These are phyloP conservation scores for Bufotes viridis DNA, from an alignment of 2,797 vertebrate species.

Conservation along the genomic window DNA sequence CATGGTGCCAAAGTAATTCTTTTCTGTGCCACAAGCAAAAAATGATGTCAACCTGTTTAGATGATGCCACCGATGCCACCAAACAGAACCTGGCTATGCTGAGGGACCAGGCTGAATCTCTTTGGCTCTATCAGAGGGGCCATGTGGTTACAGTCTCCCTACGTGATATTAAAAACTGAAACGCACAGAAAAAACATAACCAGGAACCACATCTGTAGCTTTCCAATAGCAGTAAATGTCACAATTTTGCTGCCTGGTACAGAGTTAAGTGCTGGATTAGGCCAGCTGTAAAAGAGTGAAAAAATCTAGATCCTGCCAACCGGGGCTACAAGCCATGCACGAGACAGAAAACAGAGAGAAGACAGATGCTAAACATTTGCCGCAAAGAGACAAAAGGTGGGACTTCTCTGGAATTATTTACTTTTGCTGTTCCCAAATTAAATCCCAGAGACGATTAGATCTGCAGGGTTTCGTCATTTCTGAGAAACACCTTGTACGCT, in stretches of 20 bases:
- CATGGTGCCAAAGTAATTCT: neutral
- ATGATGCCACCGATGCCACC: neutral
- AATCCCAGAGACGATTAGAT: neutral
- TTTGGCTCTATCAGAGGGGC: neutral
- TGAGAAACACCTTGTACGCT: neutral
- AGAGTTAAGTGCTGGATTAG: neutral
- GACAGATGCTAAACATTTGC: conserved; percentile 25
- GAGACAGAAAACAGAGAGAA: conserved; percentile 5
- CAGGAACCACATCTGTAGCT: neutral
- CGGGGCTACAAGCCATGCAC: conserved; percentile 5
- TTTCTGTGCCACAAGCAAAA: neutral
- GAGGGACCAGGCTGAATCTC: neutral
- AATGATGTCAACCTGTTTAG: neutral
- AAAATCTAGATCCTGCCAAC: conserved; percentile 26
- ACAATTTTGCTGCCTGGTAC: neutral
- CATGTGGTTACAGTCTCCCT: neutral
- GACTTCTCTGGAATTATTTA: conserved; percentile 15
- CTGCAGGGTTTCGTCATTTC: neutral
- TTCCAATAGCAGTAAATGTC: neutral
- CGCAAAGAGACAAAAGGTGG: conserved; percentile 17
- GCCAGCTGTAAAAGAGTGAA: neutral
- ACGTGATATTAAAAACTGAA: neutral
- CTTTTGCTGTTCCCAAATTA: neutral
- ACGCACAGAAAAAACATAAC: neutral
- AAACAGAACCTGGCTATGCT: neutral